Base-by-base conservation (phyloP, 2,113 vertebrate genomes). In the Pungitius pungitius region DNA sequence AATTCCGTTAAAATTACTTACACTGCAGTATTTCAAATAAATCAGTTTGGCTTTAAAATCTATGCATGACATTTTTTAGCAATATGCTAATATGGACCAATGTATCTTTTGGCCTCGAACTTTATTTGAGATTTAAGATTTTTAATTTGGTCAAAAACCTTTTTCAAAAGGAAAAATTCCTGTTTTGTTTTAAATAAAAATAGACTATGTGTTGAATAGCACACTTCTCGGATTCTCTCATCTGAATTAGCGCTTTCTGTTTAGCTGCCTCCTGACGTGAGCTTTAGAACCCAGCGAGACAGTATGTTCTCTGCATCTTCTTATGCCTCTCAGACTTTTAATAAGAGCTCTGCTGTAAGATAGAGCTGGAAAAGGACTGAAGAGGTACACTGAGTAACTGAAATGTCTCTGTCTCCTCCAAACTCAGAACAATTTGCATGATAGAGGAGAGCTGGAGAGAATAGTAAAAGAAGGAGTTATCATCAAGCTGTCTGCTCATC, bases 401-500 rank as follows among this genome's bases (percentile, higher is more conserved):
- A 65, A 47, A 43, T 9, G 35, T 45, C 22, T 67, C 22, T 15
- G 69, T 74, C 65, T 74, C 70, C 33, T 47, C 22, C n/a, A 64
- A 9, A 57, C 51, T 62, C 39, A 56, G 26, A 62, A 76, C 18
- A 24, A 83, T 76, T 68, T 63, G 42, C 26, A 75, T 68, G 26
- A 63, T 13, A 62, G 13, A 51, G 15, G 22, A 56, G 42, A 43
- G 17, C 51, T 8, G 6, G 56, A 59, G 17, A 52, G 18, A 30
- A 69, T 42, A 57, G 24, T 13, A 22, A 35, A 59, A 55, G 49
- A 43, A 47, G 0, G 11, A 40, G 15, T 22, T 45, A 33, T 56
- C 60, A 47, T 75, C 35, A 33, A 69, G 64, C 18, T 66, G 42
- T 12, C 37, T 52, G 54, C 24, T 61, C 30, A 20, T 39, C 30